Evolutionary conservation across 2,113 vertebrate genomes (phyloP).

Genomic region (Chaetops frenatus): DNA sequence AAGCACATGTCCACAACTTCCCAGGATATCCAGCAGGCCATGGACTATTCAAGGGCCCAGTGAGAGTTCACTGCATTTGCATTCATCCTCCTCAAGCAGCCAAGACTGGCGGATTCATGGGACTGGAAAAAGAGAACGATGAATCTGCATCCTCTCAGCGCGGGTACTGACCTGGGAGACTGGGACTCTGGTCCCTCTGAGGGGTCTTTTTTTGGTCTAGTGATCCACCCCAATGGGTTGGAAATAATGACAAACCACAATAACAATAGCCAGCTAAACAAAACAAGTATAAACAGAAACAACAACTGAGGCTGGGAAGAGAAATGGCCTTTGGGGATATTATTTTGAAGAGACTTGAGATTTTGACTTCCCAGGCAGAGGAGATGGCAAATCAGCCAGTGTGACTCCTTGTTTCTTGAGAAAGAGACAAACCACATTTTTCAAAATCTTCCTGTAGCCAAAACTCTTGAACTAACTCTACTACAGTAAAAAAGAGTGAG

Average conservation of each 20-base stretch:
- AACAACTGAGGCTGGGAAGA: constrained; percentile 43
- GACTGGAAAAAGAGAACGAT: background rate
- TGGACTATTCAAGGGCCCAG: background rate
- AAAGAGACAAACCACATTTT: constrained; percentile 48
- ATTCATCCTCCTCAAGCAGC: background rate
- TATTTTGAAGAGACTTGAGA: constrained; percentile 39
- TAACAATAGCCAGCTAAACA: constrained; percentile 52
- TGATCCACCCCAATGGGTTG: constrained; percentile 20
- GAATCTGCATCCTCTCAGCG: fast-evolving
- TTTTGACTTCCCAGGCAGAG: constrained; percentile 44
- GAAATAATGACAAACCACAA: constrained; percentile 57
- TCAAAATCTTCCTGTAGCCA: constrained; percentile 1
- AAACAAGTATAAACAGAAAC: constrained; percentile 53
- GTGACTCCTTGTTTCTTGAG: background rate
- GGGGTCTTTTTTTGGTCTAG: constrained; percentile 20
- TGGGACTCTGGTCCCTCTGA: background rate
- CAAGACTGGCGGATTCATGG: fast-evolving
- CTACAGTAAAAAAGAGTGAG: background rate
- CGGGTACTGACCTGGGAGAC: background rate
- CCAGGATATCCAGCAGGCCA: background rate
- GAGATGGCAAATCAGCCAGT: background rate
- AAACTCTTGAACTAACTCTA: background rate
- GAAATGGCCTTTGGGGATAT: constrained; percentile 48
- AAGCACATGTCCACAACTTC: fast-evolving
- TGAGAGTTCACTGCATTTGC: background rate